Percentiles rank a stretch among this genome's conserved stretches.
Conservation (phyloP, 2,888 invertebrate species). For the Eupithecia vulgata region DNA sequence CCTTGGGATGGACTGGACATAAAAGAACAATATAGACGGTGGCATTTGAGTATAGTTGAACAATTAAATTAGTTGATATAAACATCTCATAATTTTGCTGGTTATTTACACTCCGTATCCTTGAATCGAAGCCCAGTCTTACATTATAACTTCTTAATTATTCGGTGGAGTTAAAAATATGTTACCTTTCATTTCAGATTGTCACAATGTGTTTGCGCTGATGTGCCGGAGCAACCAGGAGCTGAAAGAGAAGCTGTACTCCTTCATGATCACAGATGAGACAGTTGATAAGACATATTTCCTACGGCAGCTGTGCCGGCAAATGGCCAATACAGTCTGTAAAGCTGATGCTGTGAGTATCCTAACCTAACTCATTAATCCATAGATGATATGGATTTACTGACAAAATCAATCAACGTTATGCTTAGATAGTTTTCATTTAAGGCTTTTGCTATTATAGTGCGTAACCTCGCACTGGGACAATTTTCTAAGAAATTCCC, state of each 20-base stretch:
- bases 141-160: background rate
- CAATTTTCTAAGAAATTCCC: too few relatives aligned
- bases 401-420: background rate
- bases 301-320: slow-evolving; percentile 92
- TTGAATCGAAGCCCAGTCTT: background rate
- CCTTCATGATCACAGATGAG: slow-evolving; percentile 93
- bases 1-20: too few relatives aligned
- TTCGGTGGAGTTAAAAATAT: background rate
- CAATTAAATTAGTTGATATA: too few relatives aligned
- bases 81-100: background rate
- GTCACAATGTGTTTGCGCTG: slow-evolving; percentile 95
- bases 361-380: background rate
- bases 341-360: slow-evolving; percentile 94
- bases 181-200: slow-evolving; percentile 81
- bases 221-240: slow-evolving; percentile 94
- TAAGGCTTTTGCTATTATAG: too few relatives aligned
- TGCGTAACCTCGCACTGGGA: too few relatives aligned
- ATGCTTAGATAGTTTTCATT: too few relatives aligned
- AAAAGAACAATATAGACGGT: too few relatives aligned
- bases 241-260: slow-evolving; percentile 93
- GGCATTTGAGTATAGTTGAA: too few relatives aligned
- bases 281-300: slow-evolving; percentile 92
- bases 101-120: background rate
- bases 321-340: slow-evolving; percentile 96
- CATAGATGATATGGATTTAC: too few relatives aligned